phyloP scores from a whole-genome alignment of 2,113 vertebrate species.

The Labrus mixtus region DNA sequence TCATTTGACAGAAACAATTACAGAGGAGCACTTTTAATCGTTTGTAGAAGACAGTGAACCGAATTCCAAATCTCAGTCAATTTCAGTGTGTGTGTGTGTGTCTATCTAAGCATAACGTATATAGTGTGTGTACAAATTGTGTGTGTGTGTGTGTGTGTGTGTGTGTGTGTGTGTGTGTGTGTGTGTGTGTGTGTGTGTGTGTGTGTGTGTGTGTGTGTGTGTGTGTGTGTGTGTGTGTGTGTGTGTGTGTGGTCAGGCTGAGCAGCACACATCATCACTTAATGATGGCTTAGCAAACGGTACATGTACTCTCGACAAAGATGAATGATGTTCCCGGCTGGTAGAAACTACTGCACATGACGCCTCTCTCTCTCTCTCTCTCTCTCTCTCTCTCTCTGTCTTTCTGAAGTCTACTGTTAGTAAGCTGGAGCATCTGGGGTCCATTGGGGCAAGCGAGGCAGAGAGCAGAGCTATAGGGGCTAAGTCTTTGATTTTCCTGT shows the following conservation, averaged over 20 bases:
- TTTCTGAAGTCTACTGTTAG: constrained; percentile 50
- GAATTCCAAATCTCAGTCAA: neutral
- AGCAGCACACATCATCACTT: constrained; percentile 67
- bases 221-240: constrained; percentile 18
- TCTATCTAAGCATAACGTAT: neutral
- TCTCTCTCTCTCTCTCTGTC: constrained; percentile 15
- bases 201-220: neutral
- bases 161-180: constrained; percentile 29
- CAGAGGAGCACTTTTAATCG: constrained; percentile 4
- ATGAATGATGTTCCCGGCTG: constrained; percentile 69
- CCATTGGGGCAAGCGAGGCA: constrained; percentile 48
- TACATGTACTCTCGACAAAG: constrained; percentile 74
- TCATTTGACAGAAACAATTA: constrained; percentile 19
- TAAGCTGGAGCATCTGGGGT: constrained; percentile 47
- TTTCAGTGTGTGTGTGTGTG: neutral
- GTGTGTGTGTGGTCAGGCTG: constrained; percentile 33
- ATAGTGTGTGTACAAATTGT: neutral
- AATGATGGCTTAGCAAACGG: constrained; percentile 75
- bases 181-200: neutral
- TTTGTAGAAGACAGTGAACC: constrained; percentile 2
- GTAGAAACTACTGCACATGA: constrained; percentile 53
- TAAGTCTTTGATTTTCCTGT: constrained; percentile 84
- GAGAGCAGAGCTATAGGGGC: constrained; percentile 68
- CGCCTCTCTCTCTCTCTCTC: constrained; percentile 24
- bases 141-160: constrained; percentile 7